phyloP scores from a whole-genome alignment of 2,888 invertebrate genomes.

The Eledone cirrhosa region DNA sequence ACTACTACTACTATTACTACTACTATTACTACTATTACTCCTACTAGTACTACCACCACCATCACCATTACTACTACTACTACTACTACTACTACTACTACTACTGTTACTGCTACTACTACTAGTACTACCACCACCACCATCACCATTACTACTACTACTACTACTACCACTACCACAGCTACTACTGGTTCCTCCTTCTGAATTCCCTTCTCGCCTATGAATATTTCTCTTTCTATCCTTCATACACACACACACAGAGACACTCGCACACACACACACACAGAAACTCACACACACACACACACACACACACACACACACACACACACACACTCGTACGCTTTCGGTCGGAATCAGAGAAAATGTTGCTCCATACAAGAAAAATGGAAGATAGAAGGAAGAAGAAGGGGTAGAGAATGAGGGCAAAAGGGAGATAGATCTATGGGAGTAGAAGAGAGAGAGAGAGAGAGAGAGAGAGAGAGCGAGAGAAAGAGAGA shows the following conservation, averaged over 20 bases:
- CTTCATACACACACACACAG: background rate
- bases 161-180: too few species aligned
- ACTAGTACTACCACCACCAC: too few species aligned
- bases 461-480: background rate
- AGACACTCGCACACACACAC: background rate
- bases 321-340: background rate
- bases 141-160: too few species aligned
- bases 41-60: too few species aligned
- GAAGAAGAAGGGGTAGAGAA: background rate
- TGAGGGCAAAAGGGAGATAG: background rate
- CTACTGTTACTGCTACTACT: too few species aligned
- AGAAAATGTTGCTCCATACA: background rate
- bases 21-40: too few species aligned
- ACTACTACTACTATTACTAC: too few species aligned
- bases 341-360: background rate
- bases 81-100: too few species aligned
- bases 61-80: too few species aligned
- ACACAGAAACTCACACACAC: background rate
- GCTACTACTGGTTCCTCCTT: background rate
- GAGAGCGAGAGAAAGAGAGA: background rate
- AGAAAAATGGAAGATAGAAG: background rate
- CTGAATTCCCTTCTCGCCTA: background rate
- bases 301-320: background rate
- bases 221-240: background rate
- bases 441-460: background rate